phyloP scores from a whole-genome alignment of 2,888 invertebrate genomes.

The Labia minor region DNA sequence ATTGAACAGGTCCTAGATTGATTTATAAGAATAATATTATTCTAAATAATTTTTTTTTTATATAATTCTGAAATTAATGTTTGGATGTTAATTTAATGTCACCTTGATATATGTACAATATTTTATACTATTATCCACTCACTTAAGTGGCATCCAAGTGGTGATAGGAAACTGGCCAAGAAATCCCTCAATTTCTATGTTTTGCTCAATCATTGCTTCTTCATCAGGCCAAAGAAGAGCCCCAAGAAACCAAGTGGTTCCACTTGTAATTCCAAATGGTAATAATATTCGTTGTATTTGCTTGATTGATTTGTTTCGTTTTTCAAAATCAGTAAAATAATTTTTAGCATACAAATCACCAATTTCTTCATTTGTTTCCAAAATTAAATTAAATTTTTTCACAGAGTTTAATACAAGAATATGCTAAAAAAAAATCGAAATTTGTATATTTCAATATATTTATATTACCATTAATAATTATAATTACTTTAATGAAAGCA shows the following conservation, averaged over 20 bases:
- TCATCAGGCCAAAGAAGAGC: background rate
- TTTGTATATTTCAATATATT: too few species aligned
- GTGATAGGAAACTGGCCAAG: background rate
- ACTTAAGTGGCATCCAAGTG: background rate
- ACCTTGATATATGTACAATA: too few species aligned
- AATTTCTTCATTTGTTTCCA: background rate
- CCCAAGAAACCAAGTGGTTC: background rate
- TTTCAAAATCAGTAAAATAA: background rate
- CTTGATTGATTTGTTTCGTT: background rate
- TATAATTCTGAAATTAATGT: too few species aligned
- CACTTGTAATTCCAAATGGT: background rate
- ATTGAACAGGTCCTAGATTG: too few species aligned
- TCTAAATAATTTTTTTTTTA: too few species aligned
- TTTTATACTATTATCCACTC: too few species aligned
- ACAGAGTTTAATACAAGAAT: background rate
- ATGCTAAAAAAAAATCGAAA: background rate
- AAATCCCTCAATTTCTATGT: background rate
- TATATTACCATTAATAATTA: too few species aligned
- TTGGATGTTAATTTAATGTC: too few species aligned
- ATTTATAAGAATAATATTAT: too few species aligned
- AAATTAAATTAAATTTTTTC: background rate
- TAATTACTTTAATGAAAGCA: background rate
- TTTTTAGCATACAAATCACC: background rate
- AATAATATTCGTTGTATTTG: background rate
- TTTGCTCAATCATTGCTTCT: background rate